A percentile compares a stretch with the other conserved stretches of the same genome.
Evolutionary conservation across 2,888 invertebrate genomes (phyloP).

Genomic region (Pandemis heparana): DNA sequence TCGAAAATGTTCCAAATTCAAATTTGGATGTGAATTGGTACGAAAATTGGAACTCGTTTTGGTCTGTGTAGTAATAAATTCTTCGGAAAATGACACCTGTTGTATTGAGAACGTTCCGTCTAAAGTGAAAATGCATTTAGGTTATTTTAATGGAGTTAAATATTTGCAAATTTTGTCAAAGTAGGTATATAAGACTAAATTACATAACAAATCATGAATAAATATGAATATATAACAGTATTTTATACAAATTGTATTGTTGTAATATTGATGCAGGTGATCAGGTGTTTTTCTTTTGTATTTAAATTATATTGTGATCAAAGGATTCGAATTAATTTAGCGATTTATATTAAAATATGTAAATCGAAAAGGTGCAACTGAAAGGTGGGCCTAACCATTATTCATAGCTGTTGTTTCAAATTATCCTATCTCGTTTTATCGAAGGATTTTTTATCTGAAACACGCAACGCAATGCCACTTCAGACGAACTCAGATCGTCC

Average conservation of each 20-base stretch:
- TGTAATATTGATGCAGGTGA: background rate
- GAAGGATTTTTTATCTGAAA: conserved; percentile 50
- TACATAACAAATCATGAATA: too few relatives aligned
- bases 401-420: conserved; percentile 46
- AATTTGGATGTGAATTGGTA: too few relatives aligned
- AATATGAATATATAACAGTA: too few relatives aligned
- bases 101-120: too few relatives aligned
- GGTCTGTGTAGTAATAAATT: background rate
- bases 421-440: conserved; percentile 52
- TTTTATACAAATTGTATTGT: too few relatives aligned
- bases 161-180: too few relatives aligned
- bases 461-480: conserved; percentile 49
- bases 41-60: too few relatives aligned
- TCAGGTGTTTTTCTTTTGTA: background rate
- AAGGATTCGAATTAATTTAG: conserved; percentile 9
- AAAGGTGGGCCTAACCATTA: conserved; percentile 8
- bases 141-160: too few relatives aligned
- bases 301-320: conserved; percentile 6
- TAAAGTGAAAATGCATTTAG: too few relatives aligned
- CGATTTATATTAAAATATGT: conserved; percentile 28
- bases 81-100: too few relatives aligned
- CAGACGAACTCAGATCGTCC: conserved; percentile 55
- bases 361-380: conserved; percentile 29
- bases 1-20: too few relatives aligned
- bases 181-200: too few relatives aligned